Conservation (phyloP, 2,113 vertebrate genomes). For the Oplegnathus fasciatus region DNA sequence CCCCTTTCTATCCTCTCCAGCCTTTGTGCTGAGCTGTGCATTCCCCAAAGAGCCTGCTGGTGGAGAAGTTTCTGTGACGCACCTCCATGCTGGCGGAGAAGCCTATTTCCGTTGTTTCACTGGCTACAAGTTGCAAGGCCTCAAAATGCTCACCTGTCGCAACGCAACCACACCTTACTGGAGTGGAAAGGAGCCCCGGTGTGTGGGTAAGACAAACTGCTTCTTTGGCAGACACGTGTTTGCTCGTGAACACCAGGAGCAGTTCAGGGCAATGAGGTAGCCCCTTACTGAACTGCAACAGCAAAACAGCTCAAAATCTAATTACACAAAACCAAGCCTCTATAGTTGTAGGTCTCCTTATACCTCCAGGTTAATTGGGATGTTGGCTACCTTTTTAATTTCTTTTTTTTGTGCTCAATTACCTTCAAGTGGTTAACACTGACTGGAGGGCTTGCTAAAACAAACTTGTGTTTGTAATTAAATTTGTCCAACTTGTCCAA, state of each 20-base stretch:
- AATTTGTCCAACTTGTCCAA: neutral
- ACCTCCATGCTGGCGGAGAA: slow-evolving; percentile 90
- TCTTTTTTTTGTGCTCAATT: neutral
- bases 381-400: neutral
- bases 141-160: slow-evolving; percentile 89
- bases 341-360: neutral
- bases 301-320: slow-evolving; percentile 25
- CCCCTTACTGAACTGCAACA: neutral
- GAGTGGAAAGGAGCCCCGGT: slow-evolving; percentile 90
- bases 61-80: slow-evolving; percentile 92
- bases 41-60: slow-evolving; percentile 90
- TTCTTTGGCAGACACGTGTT: neutral
- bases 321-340: slow-evolving; percentile 25
- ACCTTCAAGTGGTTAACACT: neutral
- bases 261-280: neutral
- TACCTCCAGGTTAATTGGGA: slow-evolving; percentile 44
- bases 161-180: slow-evolving; percentile 96
- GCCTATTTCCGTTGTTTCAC: slow-evolving; percentile 91
- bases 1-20: slow-evolving; percentile 77
- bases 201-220: slow-evolving; percentile 85
- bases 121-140: slow-evolving; percentile 92
- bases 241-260: neutral
- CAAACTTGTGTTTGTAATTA: neutral
- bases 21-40: slow-evolving; percentile 93
- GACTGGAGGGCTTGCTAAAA: neutral